phyloP scores from a whole-genome alignment of 2,888 invertebrate genomes.

The Philereme transversata region DNA sequence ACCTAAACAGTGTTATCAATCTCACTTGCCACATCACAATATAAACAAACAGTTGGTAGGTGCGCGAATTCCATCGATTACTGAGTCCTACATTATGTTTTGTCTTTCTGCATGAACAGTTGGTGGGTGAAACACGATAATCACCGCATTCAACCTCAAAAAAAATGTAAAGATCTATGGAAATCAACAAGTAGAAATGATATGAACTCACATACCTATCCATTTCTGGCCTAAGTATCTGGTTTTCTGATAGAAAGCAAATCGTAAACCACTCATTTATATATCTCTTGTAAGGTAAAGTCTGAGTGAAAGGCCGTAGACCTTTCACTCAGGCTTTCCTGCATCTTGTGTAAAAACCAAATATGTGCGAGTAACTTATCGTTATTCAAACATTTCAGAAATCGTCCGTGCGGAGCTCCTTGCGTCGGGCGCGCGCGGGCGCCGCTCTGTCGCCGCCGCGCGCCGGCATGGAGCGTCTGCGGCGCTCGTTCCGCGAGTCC shows the following conservation, averaged over 20 bases:
- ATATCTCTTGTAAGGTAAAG: neutral
- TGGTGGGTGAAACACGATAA: too few species aligned
- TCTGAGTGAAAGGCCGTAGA: constrained; percentile 6
- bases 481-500: constrained; percentile 95
- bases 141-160: too few species aligned
- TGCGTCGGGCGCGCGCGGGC: constrained; percentile 77
- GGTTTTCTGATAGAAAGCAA: neutral
- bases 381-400: constrained; percentile 59
- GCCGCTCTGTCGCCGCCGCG: constrained; percentile 79
- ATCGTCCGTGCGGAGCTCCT: constrained; percentile 77
- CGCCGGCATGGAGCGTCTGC: constrained; percentile 92
- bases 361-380: constrained; percentile 9
- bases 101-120: too few species aligned
- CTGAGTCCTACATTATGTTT: too few species aligned
- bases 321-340: constrained; percentile 15
- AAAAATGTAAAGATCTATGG: too few species aligned
- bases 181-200: too few species aligned
- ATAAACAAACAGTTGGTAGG: neutral
- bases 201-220: too few species aligned
- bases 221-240: too few species aligned
- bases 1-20: neutral
- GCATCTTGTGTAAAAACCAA: constrained; percentile 8
- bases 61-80: neutral
- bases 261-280: neutral
- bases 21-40: neutral